Percentiles rank a stretch among this genome's conserved stretches.
These are phyloP conservation scores for Ramazzottius varieornatus DNA, from an alignment of 2,888 invertebrate genomes.

Conservation along the genomic window DNA sequence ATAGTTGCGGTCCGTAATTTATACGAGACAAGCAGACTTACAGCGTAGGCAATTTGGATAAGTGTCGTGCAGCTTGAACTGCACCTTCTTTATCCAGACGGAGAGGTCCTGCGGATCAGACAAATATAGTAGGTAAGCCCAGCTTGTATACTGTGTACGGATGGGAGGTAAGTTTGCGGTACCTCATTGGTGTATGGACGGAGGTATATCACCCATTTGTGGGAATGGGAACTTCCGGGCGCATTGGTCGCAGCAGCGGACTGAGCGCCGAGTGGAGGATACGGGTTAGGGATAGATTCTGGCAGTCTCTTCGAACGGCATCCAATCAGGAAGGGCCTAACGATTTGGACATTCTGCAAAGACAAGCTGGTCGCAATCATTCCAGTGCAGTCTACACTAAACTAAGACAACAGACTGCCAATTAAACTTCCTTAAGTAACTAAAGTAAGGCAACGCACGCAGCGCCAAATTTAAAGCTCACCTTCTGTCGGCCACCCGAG, in stretches of 20 bases:
- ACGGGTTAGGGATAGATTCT: not conserved
- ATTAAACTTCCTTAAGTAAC: too few relatives aligned
- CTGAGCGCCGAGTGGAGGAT: not conserved
- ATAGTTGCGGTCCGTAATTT: too few relatives aligned
- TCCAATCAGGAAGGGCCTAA: not conserved
- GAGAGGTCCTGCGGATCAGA: conserved; percentile 20
- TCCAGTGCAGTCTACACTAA: too few relatives aligned
- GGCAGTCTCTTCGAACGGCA: not conserved
- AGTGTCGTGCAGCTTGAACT: conserved; percentile 90
- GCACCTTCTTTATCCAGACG: conserved; percentile 28
- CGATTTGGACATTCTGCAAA: not conserved
- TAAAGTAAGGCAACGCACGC: too few relatives aligned
- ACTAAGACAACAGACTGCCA: too few relatives aligned
- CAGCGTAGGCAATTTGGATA: conserved; percentile 66
- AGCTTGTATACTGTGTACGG: too few relatives aligned
- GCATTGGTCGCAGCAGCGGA: not conserved
- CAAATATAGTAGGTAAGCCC: not conserved
- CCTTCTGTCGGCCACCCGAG: not conserved
- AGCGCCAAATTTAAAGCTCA: too few relatives aligned
- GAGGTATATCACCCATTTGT: conserved; percentile 91
- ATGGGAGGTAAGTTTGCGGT: not conserved
- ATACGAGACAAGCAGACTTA: conserved; percentile 5
- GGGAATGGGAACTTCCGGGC: conserved; percentile 77
- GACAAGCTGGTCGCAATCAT: too few relatives aligned
- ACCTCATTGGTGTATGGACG: conserved; percentile 48